Conservation (phyloP, 2,797 vertebrate species). For the Typhlichthys subterraneus region DNA sequence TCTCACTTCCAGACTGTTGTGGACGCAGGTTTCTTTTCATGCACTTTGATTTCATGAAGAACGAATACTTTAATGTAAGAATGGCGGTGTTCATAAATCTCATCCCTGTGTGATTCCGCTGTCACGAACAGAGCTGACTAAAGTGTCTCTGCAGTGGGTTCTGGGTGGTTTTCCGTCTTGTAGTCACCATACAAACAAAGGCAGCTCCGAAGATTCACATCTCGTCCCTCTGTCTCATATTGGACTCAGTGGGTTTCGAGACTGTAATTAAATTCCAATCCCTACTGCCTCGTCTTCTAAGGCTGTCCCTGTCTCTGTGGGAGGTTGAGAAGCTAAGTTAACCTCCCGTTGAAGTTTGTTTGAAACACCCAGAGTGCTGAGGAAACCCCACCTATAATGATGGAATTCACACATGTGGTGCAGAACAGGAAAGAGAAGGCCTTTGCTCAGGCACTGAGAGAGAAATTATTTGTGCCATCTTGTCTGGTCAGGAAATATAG, state of each 20-base stretch:
- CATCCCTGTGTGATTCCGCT: no score
- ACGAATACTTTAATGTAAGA: constrained; percentile 70
- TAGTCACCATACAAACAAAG: constrained; percentile 75
- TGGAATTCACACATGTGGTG: constrained; percentile 77
- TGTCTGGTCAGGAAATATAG: constrained; percentile 52
- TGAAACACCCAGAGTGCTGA: constrained; percentile 73
- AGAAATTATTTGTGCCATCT: constrained; percentile 58
- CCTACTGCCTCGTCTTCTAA: constrained; percentile 73
- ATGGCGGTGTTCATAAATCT: constrained; percentile 21
- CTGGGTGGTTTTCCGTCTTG: constrained; percentile 70
- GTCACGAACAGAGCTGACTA: constrained; percentile 34
- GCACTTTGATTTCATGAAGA: constrained; percentile 34
- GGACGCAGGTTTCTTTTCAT: constrained; percentile 35
- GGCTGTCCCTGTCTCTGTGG: constrained; percentile 75
- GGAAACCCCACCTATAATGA: constrained; percentile 67
- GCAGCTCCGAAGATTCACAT: constrained; percentile 73
- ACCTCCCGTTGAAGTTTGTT: constrained; percentile 79
- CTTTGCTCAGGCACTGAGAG: constrained; percentile 45
- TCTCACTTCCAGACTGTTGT: constrained; percentile 52
- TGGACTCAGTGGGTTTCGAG: constrained; percentile 75
- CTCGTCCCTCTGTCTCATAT: constrained; percentile 78
- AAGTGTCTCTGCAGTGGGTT: constrained; percentile 63
- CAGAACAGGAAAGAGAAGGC: constrained; percentile 41
- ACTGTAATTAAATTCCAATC: constrained; percentile 81
- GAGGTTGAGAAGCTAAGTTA: constrained; percentile 76